These are phyloP conservation scores for Norana najaformis DNA, from an alignment of 2,888 invertebrate species.

Conservation along the genomic window DNA sequence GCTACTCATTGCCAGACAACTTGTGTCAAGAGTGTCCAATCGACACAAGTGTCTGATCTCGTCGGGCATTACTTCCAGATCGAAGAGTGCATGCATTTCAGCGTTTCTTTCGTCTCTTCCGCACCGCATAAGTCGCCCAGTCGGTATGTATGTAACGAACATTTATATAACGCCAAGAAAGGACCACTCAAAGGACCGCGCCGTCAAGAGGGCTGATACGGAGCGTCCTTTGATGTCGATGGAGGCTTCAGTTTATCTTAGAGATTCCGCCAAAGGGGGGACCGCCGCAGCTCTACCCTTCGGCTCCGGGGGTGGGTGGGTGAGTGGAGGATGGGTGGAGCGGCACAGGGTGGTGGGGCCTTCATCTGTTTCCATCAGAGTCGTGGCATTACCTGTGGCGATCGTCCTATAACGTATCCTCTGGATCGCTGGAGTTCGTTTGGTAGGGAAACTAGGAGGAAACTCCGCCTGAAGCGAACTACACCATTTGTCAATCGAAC, in stretches of 20 bases:
- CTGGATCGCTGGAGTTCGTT: not conserved
- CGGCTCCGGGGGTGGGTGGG: too few relatives aligned
- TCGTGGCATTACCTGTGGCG: constrained; percentile 4
- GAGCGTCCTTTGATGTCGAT: not conserved
- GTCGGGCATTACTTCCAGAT: not conserved
- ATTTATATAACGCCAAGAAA: not conserved
- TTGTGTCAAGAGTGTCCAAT: too few relatives aligned
- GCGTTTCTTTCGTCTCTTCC: not conserved
- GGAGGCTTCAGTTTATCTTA: not conserved
- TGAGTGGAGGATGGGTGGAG: not conserved
- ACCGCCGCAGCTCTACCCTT: not conserved
- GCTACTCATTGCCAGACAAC: too few relatives aligned
- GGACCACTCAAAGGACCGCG: not conserved
- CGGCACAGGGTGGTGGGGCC: not conserved
- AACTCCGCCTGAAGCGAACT: too few relatives aligned
- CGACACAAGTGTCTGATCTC: not conserved
- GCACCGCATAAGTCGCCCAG: too few relatives aligned
- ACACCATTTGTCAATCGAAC: not conserved
- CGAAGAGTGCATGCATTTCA: not conserved
- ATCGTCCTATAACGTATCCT: not conserved
- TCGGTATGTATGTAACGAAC: too few relatives aligned
- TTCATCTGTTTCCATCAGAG: not conserved
- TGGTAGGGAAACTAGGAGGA: not conserved
- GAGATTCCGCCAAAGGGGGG: not conserved
- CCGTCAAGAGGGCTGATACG: not conserved